Percentiles rank a stretch among this genome's conserved stretches.
Evolutionary conservation across 2,113 vertebrate species (phyloP).

Genomic region (Neogale vison): DNA sequence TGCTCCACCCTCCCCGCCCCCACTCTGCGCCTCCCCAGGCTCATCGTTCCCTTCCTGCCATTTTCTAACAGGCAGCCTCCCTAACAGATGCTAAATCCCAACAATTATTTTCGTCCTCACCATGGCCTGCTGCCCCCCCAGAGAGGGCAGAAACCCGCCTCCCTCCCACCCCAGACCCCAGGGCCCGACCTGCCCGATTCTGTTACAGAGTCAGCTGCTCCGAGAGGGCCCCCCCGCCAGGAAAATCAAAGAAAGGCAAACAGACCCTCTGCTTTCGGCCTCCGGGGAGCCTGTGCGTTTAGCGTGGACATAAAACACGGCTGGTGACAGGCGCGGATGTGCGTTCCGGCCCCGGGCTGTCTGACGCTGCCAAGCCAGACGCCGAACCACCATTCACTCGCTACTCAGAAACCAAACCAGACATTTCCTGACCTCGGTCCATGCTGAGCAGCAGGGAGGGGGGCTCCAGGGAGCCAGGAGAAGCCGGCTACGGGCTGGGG

Average conservation of each 20-base stretch:
- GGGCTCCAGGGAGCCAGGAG: accelerated
- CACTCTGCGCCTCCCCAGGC: too few relatives aligned
- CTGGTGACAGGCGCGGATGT: accelerated
- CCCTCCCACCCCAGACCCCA: neutral
- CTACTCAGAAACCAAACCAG: neutral
- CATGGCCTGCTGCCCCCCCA: neutral
- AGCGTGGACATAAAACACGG: accelerated
- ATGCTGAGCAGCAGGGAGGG: neutral
- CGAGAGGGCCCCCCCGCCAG: accelerated
- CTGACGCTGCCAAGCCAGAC: neutral
- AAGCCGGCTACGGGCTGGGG: accelerated
- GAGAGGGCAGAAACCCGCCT: too few relatives aligned
- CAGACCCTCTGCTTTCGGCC: neutral
- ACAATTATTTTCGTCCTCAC: neutral
- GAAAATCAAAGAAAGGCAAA: neutral
- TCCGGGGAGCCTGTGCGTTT: neutral
- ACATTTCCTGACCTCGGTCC: neutral
- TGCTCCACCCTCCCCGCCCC: accelerated
- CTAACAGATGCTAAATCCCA: neutral
- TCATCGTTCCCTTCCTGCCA: neutral
- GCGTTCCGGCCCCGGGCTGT: neutral
- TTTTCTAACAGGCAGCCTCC: neutral
- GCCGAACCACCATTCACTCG: neutral
- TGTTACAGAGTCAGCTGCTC: neutral
- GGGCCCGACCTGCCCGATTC: neutral